Evolutionary conservation across 2,888 invertebrate species (phyloP).

Genomic region (Tetragonula carbonaria): DNA sequence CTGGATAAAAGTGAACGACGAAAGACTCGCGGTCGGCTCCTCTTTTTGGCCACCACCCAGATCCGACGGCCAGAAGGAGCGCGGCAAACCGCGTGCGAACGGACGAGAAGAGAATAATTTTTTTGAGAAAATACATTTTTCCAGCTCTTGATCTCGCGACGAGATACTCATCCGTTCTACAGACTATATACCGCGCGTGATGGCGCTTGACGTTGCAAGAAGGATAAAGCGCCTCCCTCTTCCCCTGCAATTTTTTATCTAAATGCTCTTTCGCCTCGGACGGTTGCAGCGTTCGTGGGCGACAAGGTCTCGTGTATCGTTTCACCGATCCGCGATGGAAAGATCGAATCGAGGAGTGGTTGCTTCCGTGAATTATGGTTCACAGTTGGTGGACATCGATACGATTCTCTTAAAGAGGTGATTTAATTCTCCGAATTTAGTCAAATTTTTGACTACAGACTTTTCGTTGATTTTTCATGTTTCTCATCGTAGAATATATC

Average conservation of each 20-base stretch:
- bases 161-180: constrained; percentile 74
- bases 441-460: not conserved
- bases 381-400: not conserved
- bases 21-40: constrained; percentile 60
- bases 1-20: constrained; percentile 64
- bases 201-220: constrained; percentile 49
- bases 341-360: not conserved
- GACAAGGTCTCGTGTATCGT: constrained; percentile 63
- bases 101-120: constrained; percentile 72
- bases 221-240: constrained; percentile 65
- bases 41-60: constrained; percentile 53
- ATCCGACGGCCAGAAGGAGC: constrained; percentile 13
- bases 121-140: constrained; percentile 75
- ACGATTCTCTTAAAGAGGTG: not conserved
- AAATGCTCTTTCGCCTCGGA: constrained; percentile 68
- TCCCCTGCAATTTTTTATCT: constrained; percentile 76
- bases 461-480: too few species aligned
- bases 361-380: constrained; percentile 15
- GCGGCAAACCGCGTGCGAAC: not conserved
- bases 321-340: not conserved
- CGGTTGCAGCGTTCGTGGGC: constrained; percentile 54
- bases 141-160: constrained; percentile 54
- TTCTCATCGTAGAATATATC: too few species aligned
- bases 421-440: not conserved
- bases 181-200: constrained; percentile 73